phyloP scores from a whole-genome alignment of 2,113 vertebrate genomes.

The Syngnathus scovelli region DNA sequence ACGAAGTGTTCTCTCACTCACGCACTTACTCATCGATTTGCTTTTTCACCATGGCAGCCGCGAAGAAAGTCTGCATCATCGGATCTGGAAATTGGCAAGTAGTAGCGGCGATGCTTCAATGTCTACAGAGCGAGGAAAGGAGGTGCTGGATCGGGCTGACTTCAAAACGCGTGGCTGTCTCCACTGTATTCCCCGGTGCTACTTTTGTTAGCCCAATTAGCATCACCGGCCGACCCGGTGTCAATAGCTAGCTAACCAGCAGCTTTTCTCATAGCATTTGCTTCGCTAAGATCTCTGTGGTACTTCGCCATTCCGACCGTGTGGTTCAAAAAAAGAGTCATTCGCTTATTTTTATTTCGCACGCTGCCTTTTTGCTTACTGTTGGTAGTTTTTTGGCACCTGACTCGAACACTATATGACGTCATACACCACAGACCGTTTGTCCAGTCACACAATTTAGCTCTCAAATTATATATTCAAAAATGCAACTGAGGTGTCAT shows the following conservation, averaged over 20 bases:
- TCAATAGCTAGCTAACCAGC: constrained; percentile 16
- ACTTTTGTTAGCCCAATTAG: constrained; percentile 20
- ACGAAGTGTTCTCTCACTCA: constrained; percentile 18
- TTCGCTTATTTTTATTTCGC: background rate
- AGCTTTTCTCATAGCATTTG: background rate
- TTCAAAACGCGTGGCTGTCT: no score
- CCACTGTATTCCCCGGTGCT: background rate
- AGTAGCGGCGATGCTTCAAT: background rate
- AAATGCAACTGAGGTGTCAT: background rate
- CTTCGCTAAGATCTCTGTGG: background rate
- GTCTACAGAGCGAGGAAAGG: background rate
- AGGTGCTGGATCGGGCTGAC: background rate
- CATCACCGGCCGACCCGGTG: constrained; percentile 6
- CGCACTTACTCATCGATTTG: background rate
- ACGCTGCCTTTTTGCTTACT: background rate
- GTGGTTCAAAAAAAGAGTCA: background rate
- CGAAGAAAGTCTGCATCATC: constrained; percentile 86
- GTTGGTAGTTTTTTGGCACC: background rate
- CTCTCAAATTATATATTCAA: background rate
- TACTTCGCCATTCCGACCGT: background rate
- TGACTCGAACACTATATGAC: background rate
- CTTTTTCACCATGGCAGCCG: constrained; percentile 59
- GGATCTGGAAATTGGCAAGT: constrained; percentile 95
- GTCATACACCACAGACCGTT: background rate
- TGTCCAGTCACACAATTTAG: background rate